Evolutionary conservation across 2,888 invertebrate species (phyloP).

Genomic region (Drosophila affinis): DNA sequence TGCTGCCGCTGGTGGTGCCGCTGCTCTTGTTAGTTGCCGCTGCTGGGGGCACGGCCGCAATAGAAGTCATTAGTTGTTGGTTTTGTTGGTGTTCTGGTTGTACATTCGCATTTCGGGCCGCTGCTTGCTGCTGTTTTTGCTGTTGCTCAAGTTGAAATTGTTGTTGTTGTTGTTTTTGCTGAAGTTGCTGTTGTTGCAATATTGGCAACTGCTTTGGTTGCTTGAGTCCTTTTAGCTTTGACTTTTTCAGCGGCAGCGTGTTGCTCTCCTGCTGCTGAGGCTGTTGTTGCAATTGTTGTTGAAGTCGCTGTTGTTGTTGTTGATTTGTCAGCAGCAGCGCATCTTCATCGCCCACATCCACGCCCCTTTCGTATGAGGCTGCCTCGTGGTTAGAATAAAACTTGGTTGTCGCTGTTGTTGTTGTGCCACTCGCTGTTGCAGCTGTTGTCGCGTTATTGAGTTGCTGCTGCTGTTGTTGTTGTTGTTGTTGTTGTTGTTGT

Average conservation of each 20-base stretch:
- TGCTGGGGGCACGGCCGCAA: conserved; percentile 64
- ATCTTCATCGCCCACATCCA: conserved; percentile 79
- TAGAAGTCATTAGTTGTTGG: conserved; percentile 65
- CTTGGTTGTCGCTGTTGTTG: conserved; percentile 57
- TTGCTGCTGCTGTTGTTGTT: conserved; percentile 38
- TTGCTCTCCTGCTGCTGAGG: conserved; percentile 57
- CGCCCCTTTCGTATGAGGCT: conserved; percentile 75
- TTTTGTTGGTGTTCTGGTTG: conserved; percentile 34
- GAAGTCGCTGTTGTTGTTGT: conserved; percentile 53
- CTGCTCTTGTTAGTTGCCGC: conserved; percentile 45
- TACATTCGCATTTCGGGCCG: conserved; percentile 7
- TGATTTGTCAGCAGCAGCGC: conserved; percentile 63
- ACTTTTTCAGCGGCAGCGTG: conserved; percentile 80
- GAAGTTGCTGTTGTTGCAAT: conserved; percentile 39
- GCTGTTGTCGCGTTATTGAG: conserved; percentile 13
- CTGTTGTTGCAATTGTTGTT: conserved; percentile 47
- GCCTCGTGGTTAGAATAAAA: conserved; percentile 76
- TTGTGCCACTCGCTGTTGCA: conserved; percentile 10
- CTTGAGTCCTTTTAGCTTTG: conserved; percentile 81
- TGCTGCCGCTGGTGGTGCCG: conserved; percentile 38
- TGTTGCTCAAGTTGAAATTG: background rate
- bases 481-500: conserved; percentile 26
- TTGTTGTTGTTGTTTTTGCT: conserved; percentile 18
- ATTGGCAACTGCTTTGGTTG: conserved; percentile 80
- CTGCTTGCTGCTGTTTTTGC: background rate